Base-by-base conservation (phyloP, 2,113 vertebrate genomes). In the Leptodactylus fuscus region DNA sequence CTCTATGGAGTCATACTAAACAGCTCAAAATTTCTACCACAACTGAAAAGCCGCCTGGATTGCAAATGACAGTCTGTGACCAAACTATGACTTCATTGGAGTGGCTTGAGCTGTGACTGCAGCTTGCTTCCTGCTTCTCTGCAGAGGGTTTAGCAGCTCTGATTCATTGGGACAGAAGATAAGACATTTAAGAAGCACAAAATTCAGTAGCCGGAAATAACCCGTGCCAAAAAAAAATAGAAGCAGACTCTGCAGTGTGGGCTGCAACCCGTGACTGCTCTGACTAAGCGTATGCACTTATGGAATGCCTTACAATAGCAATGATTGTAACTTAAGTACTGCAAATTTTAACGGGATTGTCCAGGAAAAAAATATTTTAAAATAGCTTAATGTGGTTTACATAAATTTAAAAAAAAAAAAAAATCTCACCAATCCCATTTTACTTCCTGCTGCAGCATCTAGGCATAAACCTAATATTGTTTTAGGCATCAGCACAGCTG, bases 51-150 rank as follows among this genome's bases (percentile, higher is more conserved):
- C 69, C 34, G 15, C 27, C 44, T 76, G 46, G 73, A 76, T 13
- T 12, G 10, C 4, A 36, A 38, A 55, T 55, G 32, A 22, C 49
- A 0, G 85, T 87, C 85, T 89, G 88, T 60, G 89, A 89, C 90
- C 90, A 91, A 86, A 53, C 48, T 60, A 85, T 92, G 91, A 93
- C 89, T 89, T 92, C 88, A 92, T 91, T 81, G n/a, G 55, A 85
- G 85, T 91, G 89, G 89, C 88, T 87, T 82, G 75, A 87, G 88
- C 87, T 89, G 88, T 90, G 88, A 91, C 88, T 84, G 74, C 74
- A 86, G 88, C 87, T 87, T 85, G 87, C 88, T 91, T 89, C 89
- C 85, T 89, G 70, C 82, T 62, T 75, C 51, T 76, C 51, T 75
- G 53, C 70, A 74, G 81, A 58, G n/a, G 22, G 49, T 38, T 53